Percentiles rank a stretch among this genome's conserved stretches.
These are phyloP conservation scores for Alfaro cultratus DNA, from an alignment of 2,797 vertebrate species.

Conservation along the genomic window DNA sequence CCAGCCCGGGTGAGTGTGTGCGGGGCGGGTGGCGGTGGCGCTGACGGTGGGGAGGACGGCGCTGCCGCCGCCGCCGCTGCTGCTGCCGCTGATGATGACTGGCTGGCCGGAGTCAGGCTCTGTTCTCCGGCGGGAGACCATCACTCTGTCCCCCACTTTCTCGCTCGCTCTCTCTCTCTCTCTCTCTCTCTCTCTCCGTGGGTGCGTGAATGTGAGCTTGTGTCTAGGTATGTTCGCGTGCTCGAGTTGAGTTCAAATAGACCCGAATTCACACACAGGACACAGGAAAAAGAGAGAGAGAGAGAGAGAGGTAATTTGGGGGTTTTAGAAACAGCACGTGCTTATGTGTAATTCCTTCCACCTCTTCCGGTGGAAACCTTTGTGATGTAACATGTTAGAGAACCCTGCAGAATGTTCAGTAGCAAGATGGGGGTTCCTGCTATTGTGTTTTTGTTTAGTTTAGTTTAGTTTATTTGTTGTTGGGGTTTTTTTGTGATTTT, in stretches of 20 bases:
- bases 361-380: slow-evolving; percentile 20
- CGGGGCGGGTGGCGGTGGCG: slow-evolving; percentile 35
- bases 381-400: slow-evolving; percentile 33
- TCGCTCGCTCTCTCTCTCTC: slow-evolving; percentile 23
- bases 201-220: neutral
- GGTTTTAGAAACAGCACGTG: slow-evolving; percentile 8
- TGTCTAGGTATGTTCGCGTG: neutral
- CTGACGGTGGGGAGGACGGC: slow-evolving; percentile 50
- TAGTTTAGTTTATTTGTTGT: neutral
- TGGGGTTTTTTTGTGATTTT: neutral
- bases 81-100: slow-evolving; percentile 21
- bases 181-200: slow-evolving; percentile 5
- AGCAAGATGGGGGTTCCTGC: neutral
- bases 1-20: slow-evolving; percentile 42
- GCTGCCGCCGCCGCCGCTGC: slow-evolving; percentile 27
- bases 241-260: slow-evolving; percentile 36
- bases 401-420: neutral
- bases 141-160: slow-evolving; percentile 52
- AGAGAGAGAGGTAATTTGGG: neutral
- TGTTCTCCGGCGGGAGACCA: slow-evolving; percentile 53
- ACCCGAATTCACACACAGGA: slow-evolving; percentile 19
- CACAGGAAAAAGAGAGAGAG: too few relatives aligned
- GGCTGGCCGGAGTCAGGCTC: slow-evolving; percentile 62
- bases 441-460: neutral
- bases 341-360: neutral